Conservation (phyloP, 2,888 invertebrate genomes). For the Spodoptera picta region DNA sequence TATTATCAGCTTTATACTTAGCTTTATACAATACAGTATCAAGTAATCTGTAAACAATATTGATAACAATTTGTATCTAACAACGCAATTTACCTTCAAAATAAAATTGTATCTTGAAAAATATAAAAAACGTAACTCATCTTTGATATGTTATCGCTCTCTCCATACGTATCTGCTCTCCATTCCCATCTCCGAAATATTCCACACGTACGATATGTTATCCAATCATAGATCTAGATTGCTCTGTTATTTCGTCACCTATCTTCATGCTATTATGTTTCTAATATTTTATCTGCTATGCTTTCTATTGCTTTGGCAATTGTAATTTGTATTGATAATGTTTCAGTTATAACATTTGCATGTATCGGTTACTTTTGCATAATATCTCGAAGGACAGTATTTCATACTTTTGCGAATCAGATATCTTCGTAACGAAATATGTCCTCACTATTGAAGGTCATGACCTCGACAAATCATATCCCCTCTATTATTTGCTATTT, state of each 20-base stretch:
- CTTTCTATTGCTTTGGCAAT: conserved; percentile 12
- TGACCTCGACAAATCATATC: too few species aligned
- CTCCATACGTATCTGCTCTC: conserved; percentile 24
- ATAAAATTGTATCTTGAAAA: not conserved
- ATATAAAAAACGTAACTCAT: not conserved
- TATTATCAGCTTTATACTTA: too few species aligned
- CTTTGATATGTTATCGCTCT: conserved; percentile 8
- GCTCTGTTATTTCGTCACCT: conserved; percentile 27
- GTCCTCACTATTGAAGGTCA: too few species aligned
- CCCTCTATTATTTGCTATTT: too few species aligned
- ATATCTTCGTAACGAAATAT: too few species aligned
- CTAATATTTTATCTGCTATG: conserved; percentile 24
- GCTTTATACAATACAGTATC: too few species aligned
- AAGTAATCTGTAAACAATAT: too few species aligned
- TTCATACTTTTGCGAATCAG: too few species aligned
- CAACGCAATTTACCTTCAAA: not conserved
- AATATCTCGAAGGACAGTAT: too few species aligned
- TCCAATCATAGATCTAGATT: conserved; percentile 33
- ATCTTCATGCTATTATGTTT: conserved; percentile 7
- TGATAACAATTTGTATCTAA: too few species aligned
- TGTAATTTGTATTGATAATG: conserved; percentile 5
- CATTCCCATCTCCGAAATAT: conserved; percentile 29
- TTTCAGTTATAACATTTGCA: not conserved
- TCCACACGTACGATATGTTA: conserved; percentile 22
- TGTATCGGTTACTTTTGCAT: too few species aligned